Conservation (phyloP, 2,888 invertebrate genomes). For the Mesorhabditis belari region DNA sequence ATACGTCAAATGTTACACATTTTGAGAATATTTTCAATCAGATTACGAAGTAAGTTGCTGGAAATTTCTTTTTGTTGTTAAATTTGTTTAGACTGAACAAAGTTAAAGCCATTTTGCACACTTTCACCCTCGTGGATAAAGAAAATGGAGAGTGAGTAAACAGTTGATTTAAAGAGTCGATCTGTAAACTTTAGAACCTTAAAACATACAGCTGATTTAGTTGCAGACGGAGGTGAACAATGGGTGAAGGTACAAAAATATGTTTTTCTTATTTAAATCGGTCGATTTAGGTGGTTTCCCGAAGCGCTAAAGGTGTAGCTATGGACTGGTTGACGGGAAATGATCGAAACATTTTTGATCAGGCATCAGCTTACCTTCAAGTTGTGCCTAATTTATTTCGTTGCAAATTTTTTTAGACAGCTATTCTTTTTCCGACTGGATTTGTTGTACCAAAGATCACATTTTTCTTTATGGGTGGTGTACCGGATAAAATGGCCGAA, state of each 20-base stretch:
- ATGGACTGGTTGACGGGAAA: slow-evolving; percentile 24
- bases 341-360: slow-evolving; percentile 14
- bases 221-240: slow-evolving; percentile 15
- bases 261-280: neutral
- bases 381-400: slow-evolving; percentile 3
- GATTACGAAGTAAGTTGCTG: slow-evolving; percentile 3
- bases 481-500: slow-evolving; percentile 22
- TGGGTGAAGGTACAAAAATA: slow-evolving; percentile 12
- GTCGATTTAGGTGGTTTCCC: slow-evolving; percentile 23
- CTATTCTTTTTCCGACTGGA: slow-evolving; percentile 13
- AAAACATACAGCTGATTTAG: slow-evolving; percentile 30
- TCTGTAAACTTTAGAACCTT: slow-evolving; percentile 5
- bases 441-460: slow-evolving; percentile 14
- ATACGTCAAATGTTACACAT: slow-evolving; percentile 20
- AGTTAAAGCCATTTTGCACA: slow-evolving; percentile 14
- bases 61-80: neutral
- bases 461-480: slow-evolving; percentile 28
- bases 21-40: slow-evolving; percentile 15
- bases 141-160: slow-evolving; percentile 2
- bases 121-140: slow-evolving; percentile 10
- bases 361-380: slow-evolving; percentile 15
- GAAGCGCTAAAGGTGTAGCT: slow-evolving; percentile 20
- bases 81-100: slow-evolving; percentile 2
- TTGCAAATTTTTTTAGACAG: slow-evolving; percentile 9
- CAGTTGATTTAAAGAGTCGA: neutral